Conservation (phyloP, 2,888 invertebrate species). For the Cyclophora punctaria region DNA sequence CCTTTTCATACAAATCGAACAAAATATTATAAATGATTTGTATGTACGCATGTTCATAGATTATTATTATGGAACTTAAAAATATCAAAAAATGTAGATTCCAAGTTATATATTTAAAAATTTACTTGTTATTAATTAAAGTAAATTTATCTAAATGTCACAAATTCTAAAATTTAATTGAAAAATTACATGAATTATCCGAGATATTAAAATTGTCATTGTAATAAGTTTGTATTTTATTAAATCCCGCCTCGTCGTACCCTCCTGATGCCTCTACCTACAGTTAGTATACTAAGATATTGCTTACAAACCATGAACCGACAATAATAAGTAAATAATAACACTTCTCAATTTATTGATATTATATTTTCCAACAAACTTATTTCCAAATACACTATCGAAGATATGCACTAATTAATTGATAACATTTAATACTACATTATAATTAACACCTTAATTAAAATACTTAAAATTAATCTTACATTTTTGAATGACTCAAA, state of each 20-base stretch:
- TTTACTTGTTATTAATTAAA: conserved; percentile 28
- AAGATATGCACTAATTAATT: too few species aligned
- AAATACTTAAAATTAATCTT: too few species aligned
- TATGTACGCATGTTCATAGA: conserved; percentile 5
- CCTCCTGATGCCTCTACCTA: too few species aligned
- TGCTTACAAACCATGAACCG: too few species aligned
- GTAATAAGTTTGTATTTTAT: conserved; percentile 19
- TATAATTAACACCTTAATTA: too few species aligned
- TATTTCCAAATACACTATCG: too few species aligned
- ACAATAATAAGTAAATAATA: too few species aligned
- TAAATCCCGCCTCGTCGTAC: not conserved
- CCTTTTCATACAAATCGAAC: conserved; percentile 17
- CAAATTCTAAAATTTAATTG: conserved; percentile 29
- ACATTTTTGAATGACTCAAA: too few species aligned
- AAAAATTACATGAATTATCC: conserved; percentile 24
- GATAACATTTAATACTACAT: too few species aligned
- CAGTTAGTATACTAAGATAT: too few species aligned
- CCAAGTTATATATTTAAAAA: conserved; percentile 27
- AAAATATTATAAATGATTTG: conserved; percentile 1
- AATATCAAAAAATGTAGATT: conserved; percentile 18
- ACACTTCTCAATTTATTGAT: too few species aligned
- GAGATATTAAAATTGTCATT: conserved; percentile 33
- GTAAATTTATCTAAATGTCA: conserved; percentile 30
- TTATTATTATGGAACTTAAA: conserved; percentile 2
- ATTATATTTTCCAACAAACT: too few species aligned